These are phyloP conservation scores for Pogonophryne albipinna DNA, from an alignment of 2,797 vertebrate genomes.

Conservation along the genomic window DNA sequence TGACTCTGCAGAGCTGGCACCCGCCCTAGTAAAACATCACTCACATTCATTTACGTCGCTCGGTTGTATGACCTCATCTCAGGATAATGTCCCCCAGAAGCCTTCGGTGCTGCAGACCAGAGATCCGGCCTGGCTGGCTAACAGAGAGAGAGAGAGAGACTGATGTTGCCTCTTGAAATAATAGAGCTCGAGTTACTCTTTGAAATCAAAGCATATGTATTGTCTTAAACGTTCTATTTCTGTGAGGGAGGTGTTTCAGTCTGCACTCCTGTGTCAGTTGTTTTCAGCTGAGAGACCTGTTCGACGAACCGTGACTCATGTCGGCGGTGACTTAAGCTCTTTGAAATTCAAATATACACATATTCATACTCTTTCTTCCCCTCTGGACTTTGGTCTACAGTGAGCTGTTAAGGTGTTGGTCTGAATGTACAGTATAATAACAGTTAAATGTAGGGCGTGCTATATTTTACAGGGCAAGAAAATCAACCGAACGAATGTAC, in stretches of 20 bases:
- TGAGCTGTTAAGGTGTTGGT: background rate
- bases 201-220: background rate
- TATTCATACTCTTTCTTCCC: background rate
- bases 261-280: slow-evolving; percentile 2
- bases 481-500: background rate
- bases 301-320: slow-evolving; percentile 53
- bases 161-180: background rate
- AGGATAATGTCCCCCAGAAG: slow-evolving; percentile 19
- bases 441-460: slow-evolving; percentile 37
- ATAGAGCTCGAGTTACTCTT: background rate
- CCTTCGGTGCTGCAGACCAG: slow-evolving; percentile 9
- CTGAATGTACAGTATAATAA: background rate
- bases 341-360: slow-evolving; percentile 28
- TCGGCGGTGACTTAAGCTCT: slow-evolving; percentile 19
- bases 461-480: background rate
- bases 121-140: background rate
- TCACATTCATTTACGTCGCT: background rate
- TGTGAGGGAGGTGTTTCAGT: background rate
- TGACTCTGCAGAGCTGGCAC: slow-evolving; percentile 22
- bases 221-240: background rate
- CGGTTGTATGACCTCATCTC: slow-evolving; percentile 45
- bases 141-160: background rate
- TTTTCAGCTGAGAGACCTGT: slow-evolving; percentile 42
- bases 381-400: slow-evolving; percentile 58
- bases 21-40: slow-evolving; percentile 22